These are phyloP conservation scores for Sparidentex hasta DNA, from an alignment of 2,797 vertebrate genomes.

Conservation along the genomic window DNA sequence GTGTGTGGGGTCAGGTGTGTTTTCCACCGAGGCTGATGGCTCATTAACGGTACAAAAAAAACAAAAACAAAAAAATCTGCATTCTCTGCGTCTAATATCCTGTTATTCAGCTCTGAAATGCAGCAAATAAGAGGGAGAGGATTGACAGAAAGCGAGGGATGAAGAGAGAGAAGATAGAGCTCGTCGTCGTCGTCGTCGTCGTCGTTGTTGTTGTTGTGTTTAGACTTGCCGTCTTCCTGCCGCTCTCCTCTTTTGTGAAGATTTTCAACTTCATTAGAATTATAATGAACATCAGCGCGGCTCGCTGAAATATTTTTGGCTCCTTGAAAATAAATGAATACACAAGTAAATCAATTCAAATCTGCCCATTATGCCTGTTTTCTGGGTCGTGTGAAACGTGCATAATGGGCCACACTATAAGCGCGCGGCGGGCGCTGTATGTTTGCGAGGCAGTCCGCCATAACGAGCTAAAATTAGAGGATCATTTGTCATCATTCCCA, in stretches of 20 bases:
- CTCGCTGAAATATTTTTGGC: constrained; percentile 76
- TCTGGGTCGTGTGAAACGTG: constrained; percentile 60
- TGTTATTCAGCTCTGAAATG: constrained; percentile 31
- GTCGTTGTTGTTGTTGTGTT: constrained; percentile 71
- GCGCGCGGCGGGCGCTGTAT: constrained; percentile 4
- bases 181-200: constrained; percentile 63
- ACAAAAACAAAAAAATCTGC: constrained; percentile 22
- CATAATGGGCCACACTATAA: constrained; percentile 57
- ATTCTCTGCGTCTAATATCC: constrained; percentile 37
- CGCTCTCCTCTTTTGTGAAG: constrained; percentile 69
- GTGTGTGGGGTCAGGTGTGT: constrained; percentile 55
- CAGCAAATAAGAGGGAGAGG: constrained; percentile 20
- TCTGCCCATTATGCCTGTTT: constrained; percentile 69
- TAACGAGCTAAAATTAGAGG: constrained; percentile 58
- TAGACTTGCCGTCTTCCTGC: constrained; percentile 63
- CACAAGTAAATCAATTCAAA: constrained; percentile 74
- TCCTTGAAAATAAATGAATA: constrained; percentile 73
- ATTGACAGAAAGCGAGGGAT: constrained; percentile 8
- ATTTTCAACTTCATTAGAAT: constrained; percentile 82
- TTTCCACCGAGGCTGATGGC: constrained; percentile 50
- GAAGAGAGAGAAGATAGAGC: constrained; percentile 29
- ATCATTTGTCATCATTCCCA: constrained; percentile 69
- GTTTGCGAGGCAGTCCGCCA: constrained; percentile 19
- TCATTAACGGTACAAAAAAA: constrained; percentile 62
- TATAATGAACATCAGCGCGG: constrained; percentile 76